Base-by-base conservation (phyloP, 2,797 vertebrate genomes). In the Schizopygopsis pylzovi region DNA sequence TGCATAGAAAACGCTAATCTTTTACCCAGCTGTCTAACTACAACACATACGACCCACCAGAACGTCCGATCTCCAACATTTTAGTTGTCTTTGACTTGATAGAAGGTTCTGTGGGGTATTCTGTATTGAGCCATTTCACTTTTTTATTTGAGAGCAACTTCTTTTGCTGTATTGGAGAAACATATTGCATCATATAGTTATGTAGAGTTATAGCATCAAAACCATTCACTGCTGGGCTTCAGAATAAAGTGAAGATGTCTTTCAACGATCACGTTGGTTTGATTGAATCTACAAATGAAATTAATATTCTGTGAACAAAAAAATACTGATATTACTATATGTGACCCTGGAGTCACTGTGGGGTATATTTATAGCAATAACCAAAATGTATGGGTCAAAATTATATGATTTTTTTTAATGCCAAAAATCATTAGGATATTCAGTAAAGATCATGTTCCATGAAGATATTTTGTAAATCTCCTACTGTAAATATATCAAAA, bases 221-320 rank as follows among this genome's bases (percentile, higher is more conserved):
- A 16, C 49, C 76, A 47, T 41, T 71, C 80, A 82, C 54, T 82
- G 41, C 25, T 78, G 49, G 65, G 67, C 67, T 87, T 84, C n/a
- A 41, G n/a, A 85, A 79, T 72, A 85, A 79, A 79, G 37, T 79
- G 39, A 84, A 43, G 54, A 81, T 81, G 41, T 84, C 49, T 59
- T 84, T 67, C 28, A 67, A 41, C 2, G 61, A 9, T 75, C 43
- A 18, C 28, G 3, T 61, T 18, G 43, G 41, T 77, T 49, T 49
- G 18, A n/a, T 73, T 47, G 4, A 65, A 37, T 25, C 20, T 43
- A n/a, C 41, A 43, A 12, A 71, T 10, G 8, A 12, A 71, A 1
- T 16, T 68, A 6, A 18, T 73, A 16, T 52, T 52, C 15, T 22
- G 54, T 22, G 20, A 4, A 22, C 20, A 56, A 22, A 22, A 54